Evolutionary conservation across 2,797 vertebrate genomes (phyloP).

Genomic region (Halcyon leucocephala): DNA sequence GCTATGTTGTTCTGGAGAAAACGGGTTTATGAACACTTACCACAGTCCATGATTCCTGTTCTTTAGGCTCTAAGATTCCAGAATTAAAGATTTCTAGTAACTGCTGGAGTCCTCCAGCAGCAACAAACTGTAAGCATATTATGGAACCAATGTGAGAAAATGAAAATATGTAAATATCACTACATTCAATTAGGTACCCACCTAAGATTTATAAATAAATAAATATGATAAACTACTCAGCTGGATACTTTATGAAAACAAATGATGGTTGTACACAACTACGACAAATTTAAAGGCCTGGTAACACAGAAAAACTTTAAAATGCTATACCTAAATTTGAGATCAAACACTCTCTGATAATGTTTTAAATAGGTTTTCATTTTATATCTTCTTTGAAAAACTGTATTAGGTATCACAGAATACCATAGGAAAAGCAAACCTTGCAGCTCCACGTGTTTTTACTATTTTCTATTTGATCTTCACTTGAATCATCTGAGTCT

Average conservation of each 20-base stretch:
- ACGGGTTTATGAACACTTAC: slow-evolving; percentile 76
- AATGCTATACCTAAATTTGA: background rate
- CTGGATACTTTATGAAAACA: background rate
- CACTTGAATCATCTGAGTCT: slow-evolving; percentile 97
- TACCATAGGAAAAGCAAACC: slow-evolving; percentile 77
- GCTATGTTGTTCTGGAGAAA: background rate
- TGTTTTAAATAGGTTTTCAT: background rate
- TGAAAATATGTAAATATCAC: background rate
- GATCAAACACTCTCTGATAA: background rate
- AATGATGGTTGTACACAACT: background rate
- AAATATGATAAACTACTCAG: background rate
- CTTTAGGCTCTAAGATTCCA: slow-evolving; percentile 95
- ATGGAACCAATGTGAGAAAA: slow-evolving; percentile 23
- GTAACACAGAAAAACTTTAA: background rate
- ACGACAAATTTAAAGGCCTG: background rate
- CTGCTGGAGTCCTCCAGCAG: slow-evolving; percentile 95
- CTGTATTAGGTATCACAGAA: background rate
- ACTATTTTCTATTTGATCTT: slow-evolving; percentile 99
- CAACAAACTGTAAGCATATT: slow-evolving; percentile 88
- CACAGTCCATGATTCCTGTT: slow-evolving; percentile 98
- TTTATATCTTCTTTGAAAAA: background rate
- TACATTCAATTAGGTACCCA: background rate
- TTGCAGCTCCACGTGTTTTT: slow-evolving; percentile 99
- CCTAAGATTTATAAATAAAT: background rate
- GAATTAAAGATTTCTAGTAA: slow-evolving; percentile 97